Base-by-base conservation (phyloP, 2,888 invertebrate genomes). In the Lydus trimaculatus region DNA sequence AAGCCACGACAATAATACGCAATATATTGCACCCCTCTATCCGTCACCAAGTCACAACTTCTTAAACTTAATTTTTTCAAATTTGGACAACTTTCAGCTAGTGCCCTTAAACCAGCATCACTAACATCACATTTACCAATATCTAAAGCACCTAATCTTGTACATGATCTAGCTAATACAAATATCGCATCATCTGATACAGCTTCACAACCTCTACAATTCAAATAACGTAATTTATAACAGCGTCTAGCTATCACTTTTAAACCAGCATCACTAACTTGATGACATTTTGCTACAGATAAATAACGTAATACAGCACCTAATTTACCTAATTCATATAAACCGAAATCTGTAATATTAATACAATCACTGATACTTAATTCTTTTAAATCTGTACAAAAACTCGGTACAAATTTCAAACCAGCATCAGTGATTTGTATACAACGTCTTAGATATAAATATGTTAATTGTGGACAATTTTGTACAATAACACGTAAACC, bases 101-200 rank as follows among this genome's bases (percentile, higher is more conserved):
- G 87, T 6, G 95, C 93, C 80, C 94, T 89, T 62, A 97, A 86
- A 0, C 96, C 96, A 31, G 94, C 91, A 84, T 97, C 97, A 31
- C 95, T 96, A 0, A 97, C 93, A 85, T 97, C 97, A 84, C 97
- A 97, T 82, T 97, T 97, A 8, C 97, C 97, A 61, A 97, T 90
- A 82, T 97, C 97, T 9, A 97, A 86, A 0, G 97, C 96, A 64
- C 96, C 88, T 33, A 97, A 86, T 58, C 96, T 88, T 0, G 95
- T 94, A 82, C 97, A 97, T 13, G 94, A 94, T 69, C 94, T 88
- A 0, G 95, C 95, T 70, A 97, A 87, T 0, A 94, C 93, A 62
- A 94, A 93, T 74, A 97, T 92, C 8, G 96, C 94, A 80, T 95
- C 95, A 82, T 97, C 97, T n/a, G 96, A 96, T 2, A 97, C 91